Base-by-base conservation (phyloP, 1,140 invertebrate genomes). In the Goniozus legneri region DNA sequence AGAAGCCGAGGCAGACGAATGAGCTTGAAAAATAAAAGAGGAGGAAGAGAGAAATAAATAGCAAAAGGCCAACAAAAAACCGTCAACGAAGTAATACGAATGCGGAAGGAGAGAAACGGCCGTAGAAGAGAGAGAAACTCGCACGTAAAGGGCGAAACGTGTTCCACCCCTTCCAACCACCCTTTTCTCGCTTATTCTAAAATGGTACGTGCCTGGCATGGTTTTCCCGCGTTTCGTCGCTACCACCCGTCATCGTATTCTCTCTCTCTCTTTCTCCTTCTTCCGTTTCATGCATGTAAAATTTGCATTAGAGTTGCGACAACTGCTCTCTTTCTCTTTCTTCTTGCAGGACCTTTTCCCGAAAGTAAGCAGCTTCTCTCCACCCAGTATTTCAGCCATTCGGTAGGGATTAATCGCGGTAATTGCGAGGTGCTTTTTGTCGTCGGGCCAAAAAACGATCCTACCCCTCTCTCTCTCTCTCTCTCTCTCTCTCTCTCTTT, bases 121-220 rank as follows among this genome's bases (percentile, higher is more conserved):
- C 43, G 12, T 45, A 54, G 34, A 30, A 43, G 35, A 50, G 49
- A 47, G 35, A 22, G 40, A 49, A 48, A 46, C 31, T 47, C 27
- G 30, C 44, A 22, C 42, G 48, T 45, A 40, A 60, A 62, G 59
- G 57, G 52, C 52, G 52, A 54, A 54, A 52, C 37, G 22, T 31
- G 19, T 38, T 40, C 14, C 18, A 32, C 6, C 43, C 37, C 40
- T 44, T 55, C 44, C 12, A 2, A 24, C 22, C 18, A n/a, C 43
- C 20, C 24, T 43, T 56, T 58, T 58, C 54, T n/a, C n/a, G n/a
- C n/a, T n/a, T 54, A 63, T 64, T 65, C 61, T 62, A 62, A 66
- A 66, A 65, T 50, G 62, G 52, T 63, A 66, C 64, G 64, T 66
- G 64, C 52, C 46, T 47, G 52, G 64, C 60, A 66, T 65, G 58